These are phyloP conservation scores for Melanerpes aurifrons DNA, from an alignment of 2,113 vertebrate species.

Conservation along the genomic window DNA sequence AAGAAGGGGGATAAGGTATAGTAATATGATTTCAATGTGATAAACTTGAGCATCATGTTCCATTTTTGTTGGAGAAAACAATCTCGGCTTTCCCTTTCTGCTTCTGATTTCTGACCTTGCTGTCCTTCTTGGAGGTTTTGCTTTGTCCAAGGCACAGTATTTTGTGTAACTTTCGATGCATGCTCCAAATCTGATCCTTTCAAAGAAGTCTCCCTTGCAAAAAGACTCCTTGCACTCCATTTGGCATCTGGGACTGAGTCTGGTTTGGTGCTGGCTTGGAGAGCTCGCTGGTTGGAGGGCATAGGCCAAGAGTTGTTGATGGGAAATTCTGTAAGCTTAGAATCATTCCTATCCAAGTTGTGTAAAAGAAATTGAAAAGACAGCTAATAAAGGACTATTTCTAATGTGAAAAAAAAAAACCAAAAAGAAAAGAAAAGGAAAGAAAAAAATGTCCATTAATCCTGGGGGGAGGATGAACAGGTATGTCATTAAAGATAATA, in stretches of 20 bases:
- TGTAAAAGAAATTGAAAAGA: neutral
- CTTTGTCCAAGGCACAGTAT: neutral
- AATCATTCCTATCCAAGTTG: neutral
- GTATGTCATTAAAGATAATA: neutral
- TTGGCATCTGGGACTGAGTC: neutral
- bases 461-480: neutral
- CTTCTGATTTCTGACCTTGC: neutral
- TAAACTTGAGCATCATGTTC: neutral
- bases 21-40: neutral
- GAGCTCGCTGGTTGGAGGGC: neutral
- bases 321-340: neutral
- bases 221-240: neutral
- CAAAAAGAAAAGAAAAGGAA: too few relatives aligned
- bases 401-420: neutral
- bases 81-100: neutral
- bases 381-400: neutral
- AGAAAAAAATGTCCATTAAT: neutral
- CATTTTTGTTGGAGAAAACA: neutral
- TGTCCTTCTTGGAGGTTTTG: neutral
- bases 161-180: neutral
- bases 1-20: slow-evolving; percentile 97
- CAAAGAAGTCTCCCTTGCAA: neutral
- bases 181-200: neutral
- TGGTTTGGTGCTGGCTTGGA: neutral
- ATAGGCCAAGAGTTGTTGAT: neutral